Evolutionary conservation across 2,888 invertebrate species (phyloP).

Genomic region (Conchocele bisecta): DNA sequence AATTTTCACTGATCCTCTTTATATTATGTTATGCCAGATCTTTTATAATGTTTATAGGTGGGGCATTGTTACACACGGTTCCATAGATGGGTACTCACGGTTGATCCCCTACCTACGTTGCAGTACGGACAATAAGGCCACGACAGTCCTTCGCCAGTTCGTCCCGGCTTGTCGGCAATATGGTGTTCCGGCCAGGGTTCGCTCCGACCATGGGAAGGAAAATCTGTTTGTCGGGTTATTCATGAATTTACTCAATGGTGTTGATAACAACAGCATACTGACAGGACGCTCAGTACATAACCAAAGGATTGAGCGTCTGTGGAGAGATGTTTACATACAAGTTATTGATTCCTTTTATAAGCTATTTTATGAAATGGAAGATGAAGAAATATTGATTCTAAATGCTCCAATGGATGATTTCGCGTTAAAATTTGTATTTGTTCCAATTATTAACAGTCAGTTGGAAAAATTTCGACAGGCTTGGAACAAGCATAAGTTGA

Average conservation of each 20-base stretch:
- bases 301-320: constrained; percentile 28
- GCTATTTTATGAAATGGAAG: constrained; percentile 14
- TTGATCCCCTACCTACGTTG: constrained; percentile 10
- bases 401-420: constrained; percentile 18
- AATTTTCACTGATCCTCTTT: too few species aligned
- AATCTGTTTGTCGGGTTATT: constrained; percentile 11
- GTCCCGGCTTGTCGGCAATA: not conserved
- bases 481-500: constrained; percentile 44
- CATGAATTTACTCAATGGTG: constrained; percentile 4
- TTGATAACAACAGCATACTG: constrained; percentile 7
- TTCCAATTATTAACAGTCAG: constrained; percentile 18
- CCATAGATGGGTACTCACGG: constrained; percentile 20
- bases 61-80: constrained; percentile 25
- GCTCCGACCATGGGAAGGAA: constrained; percentile 29
- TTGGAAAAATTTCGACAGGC: constrained; percentile 13
- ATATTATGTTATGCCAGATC: not conserved
- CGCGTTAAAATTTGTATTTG: constrained; percentile 22
- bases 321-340: constrained; percentile 27
- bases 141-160: constrained; percentile 12
- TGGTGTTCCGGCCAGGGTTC: constrained; percentile 28
- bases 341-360: constrained; percentile 16
- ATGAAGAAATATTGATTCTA: not conserved
- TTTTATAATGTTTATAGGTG: constrained; percentile 5
- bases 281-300: constrained; percentile 36
- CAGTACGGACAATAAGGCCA: constrained; percentile 11